A percentile compares a stretch with the other conserved stretches of the same genome.
Evolutionary conservation across 1,140 invertebrate species (phyloP).

Genomic region (Rhyzopertha dominica): DNA sequence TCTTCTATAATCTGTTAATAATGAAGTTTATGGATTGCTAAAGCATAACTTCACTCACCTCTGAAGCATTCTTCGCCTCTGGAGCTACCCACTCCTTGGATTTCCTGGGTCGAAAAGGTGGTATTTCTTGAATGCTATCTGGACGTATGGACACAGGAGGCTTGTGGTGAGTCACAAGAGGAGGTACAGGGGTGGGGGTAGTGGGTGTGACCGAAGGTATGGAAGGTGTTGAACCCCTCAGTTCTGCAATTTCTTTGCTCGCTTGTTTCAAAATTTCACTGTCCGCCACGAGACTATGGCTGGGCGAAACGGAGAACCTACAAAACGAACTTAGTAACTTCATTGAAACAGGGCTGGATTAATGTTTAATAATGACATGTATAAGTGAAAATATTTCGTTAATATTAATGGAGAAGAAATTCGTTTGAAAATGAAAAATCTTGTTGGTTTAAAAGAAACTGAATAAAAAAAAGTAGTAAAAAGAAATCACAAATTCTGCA

Average conservation of each 20-base stretch:
- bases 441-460: no score
- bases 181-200: slow-evolving; percentile 39
- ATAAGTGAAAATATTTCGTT: no score
- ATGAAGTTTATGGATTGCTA: no score
- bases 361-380: no score
- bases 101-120: slow-evolving; percentile 51
- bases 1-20: no score
- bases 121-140: slow-evolving; percentile 50
- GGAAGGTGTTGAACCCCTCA: slow-evolving; percentile 27
- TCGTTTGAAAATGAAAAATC: no score
- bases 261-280: slow-evolving; percentile 11
- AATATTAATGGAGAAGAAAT: no score
- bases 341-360: no score
- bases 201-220: slow-evolving; percentile 29
- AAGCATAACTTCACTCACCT: no score
- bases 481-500: background rate
- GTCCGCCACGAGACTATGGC: slow-evolving; percentile 32
- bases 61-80: slow-evolving; percentile 22
- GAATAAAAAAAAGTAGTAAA: no score
- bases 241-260: slow-evolving; percentile 27
- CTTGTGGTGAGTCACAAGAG: slow-evolving; percentile 28
- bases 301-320: slow-evolving; percentile 45
- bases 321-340: slow-evolving; percentile 13
- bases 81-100: slow-evolving; percentile 48
- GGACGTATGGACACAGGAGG: slow-evolving; percentile 43